Percentiles rank a stretch among this genome's conserved stretches.
Evolutionary conservation across 2,113 vertebrate genomes (phyloP).

Genomic region (Platanista minor): DNA sequence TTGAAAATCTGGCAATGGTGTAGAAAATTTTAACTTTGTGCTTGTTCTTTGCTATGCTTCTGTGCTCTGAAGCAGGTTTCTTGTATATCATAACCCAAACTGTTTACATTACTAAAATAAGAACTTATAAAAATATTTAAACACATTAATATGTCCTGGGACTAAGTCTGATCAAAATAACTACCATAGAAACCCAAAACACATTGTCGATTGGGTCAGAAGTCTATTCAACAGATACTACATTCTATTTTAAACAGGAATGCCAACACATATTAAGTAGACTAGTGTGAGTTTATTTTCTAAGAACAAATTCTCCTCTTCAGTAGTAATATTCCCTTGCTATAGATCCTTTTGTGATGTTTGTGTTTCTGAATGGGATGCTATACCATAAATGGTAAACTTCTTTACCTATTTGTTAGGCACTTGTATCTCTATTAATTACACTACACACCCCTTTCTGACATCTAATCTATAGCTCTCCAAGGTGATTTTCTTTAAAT

Average conservation of each 20-base stretch:
- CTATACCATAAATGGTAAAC: background rate
- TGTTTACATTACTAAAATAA: constrained; percentile 40
- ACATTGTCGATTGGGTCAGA: background rate
- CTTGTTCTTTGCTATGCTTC: background rate
- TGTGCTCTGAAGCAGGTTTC: background rate
- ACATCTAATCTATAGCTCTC: background rate
- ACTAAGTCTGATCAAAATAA: constrained; percentile 14
- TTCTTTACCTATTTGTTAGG: background rate
- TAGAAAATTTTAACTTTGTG: background rate
- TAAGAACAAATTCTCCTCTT: background rate
- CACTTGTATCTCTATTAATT: background rate
- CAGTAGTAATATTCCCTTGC: background rate
- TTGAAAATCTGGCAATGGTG: background rate
- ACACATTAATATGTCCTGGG: background rate
- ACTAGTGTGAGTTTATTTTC: background rate
- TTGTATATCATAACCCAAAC: background rate
- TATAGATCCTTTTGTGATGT: background rate
- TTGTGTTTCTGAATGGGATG: background rate
- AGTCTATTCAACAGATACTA: background rate
- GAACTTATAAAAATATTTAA: constrained; percentile 33
- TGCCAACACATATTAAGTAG: background rate
- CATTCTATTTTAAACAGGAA: background rate
- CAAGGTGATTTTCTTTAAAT: background rate
- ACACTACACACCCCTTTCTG: background rate
- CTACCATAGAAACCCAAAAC: background rate